phyloP scores from a whole-genome alignment of 2,888 invertebrate species.

The Tenthredo notha region DNA sequence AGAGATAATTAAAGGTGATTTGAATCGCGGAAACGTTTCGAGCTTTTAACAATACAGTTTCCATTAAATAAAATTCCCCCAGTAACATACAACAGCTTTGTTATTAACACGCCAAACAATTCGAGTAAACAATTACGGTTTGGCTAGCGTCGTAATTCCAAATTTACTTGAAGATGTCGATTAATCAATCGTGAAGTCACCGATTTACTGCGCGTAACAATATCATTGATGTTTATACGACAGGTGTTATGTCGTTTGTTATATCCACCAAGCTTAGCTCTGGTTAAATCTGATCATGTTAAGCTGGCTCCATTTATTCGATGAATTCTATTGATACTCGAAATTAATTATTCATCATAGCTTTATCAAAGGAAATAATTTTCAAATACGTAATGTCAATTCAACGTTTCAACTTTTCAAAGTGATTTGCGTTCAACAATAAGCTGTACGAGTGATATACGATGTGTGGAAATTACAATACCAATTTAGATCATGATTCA shows the following conservation, averaged over 20 bases:
- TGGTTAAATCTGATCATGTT: conserved; percentile 10
- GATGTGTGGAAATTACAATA: background rate
- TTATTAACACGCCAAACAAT: conserved; percentile 16
- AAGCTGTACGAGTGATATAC: conserved; percentile 15
- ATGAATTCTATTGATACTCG: background rate
- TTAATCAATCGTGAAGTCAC: conserved; percentile 22
- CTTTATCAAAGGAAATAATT: background rate
- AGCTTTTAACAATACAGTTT: conserved; percentile 7
- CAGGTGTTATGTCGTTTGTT: background rate
- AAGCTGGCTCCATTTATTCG: background rate
- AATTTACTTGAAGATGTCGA: conserved; percentile 30
- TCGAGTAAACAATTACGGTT: conserved; percentile 23
- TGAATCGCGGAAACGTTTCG: background rate
- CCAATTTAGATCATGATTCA: conserved; percentile 20
- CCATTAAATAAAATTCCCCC: background rate
- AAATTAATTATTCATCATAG: background rate
- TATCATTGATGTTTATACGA: conserved; percentile 6
- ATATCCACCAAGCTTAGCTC: background rate
- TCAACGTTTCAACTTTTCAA: background rate
- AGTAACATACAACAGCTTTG: conserved; percentile 23
- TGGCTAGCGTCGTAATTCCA: background rate
- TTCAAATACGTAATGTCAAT: background rate
- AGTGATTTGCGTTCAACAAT: conserved; percentile 14
- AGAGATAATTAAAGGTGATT: background rate
- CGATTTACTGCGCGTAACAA: conserved; percentile 17